These are phyloP conservation scores for Pogonocherus hispidulus DNA, from an alignment of 2,888 invertebrate genomes.

Conservation along the genomic window DNA sequence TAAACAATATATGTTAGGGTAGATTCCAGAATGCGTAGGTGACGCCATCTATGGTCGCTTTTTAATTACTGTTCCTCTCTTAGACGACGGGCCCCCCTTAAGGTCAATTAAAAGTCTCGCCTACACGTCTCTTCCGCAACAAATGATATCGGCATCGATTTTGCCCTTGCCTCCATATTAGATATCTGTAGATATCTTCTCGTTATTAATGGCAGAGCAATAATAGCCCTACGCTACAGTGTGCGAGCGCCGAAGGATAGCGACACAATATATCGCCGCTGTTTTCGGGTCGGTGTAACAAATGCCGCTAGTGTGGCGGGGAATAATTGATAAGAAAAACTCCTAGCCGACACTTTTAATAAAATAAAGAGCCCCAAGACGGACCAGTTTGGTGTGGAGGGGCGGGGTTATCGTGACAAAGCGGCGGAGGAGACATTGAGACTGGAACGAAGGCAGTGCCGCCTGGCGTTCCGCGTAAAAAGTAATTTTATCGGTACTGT, in stretches of 20 bases:
- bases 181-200: background rate
- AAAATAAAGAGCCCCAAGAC: conserved; percentile 33
- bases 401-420: conserved; percentile 7
- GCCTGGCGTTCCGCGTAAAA: too few relatives aligned
- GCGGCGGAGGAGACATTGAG: background rate
- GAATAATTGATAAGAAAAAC: conserved; percentile 23
- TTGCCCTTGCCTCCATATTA: background rate
- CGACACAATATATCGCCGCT: background rate
- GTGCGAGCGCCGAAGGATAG: background rate
- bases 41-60: background rate
- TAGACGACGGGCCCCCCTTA: too few relatives aligned
- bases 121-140: background rate
- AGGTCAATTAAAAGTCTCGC: background rate
- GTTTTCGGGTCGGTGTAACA: background rate
- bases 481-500: too few relatives aligned
- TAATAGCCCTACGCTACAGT: background rate
- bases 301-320: background rate
- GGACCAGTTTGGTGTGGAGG: conserved; percentile 1
- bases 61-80: too few relatives aligned
- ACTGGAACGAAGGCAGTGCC: too few relatives aligned
- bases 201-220: background rate
- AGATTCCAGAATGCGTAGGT: too few relatives aligned
- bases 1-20: too few relatives aligned
- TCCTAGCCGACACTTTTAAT: conserved; percentile 25
- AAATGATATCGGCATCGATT: background rate